Conservation (phyloP, 2,888 invertebrate genomes). For the Lasioglossum calceatum region DNA sequence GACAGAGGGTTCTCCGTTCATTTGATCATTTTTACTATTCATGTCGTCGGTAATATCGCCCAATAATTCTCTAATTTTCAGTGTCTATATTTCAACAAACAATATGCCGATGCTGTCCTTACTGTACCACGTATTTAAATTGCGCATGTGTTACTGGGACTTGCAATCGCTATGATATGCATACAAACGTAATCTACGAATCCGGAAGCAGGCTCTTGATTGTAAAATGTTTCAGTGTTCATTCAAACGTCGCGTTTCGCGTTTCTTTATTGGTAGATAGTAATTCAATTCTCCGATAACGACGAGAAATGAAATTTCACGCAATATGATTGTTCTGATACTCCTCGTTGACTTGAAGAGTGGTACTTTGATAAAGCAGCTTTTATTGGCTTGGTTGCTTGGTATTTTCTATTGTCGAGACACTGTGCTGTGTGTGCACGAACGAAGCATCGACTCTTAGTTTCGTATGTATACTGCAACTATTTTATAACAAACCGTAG, state of each 20-base stretch:
- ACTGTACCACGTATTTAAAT: not conserved
- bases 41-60: not conserved
- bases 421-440: not conserved
- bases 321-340: not conserved
- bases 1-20: not conserved
- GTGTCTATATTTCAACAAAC: not conserved
- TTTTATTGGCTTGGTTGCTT: not conserved
- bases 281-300: not conserved
- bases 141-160: not conserved
- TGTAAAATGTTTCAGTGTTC: slow-evolving; percentile 42
- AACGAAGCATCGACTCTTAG: not conserved
- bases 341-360: not conserved
- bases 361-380: not conserved
- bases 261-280: not conserved
- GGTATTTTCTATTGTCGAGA: not conserved
- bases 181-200: slow-evolving; percentile 43
- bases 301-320: slow-evolving; percentile 4
- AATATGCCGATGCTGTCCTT: not conserved
- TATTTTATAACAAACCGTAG: not conserved
- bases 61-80: not conserved
- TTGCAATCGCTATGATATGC: slow-evolving; percentile 44
- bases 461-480: not conserved
- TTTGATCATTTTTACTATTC: not conserved
- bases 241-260: slow-evolving; percentile 16
- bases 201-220: slow-evolving; percentile 62